Conservation (phyloP, 2,797 vertebrate species). For the Borostomias antarcticus region DNA sequence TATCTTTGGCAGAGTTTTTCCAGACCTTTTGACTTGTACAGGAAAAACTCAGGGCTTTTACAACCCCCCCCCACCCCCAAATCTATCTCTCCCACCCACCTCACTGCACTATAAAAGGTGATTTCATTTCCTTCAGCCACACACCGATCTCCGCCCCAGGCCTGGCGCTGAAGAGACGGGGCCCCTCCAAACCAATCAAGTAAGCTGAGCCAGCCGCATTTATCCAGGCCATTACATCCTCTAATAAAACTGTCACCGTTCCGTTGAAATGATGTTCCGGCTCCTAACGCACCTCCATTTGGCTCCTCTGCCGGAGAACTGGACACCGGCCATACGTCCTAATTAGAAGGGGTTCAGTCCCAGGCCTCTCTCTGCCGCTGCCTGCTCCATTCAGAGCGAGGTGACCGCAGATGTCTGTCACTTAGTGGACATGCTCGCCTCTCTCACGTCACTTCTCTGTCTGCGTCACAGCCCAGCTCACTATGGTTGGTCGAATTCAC, state of each 20-base stretch:
- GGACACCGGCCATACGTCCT: constrained; percentile 39
- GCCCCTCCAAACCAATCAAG: constrained; percentile 2
- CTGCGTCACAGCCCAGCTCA: too few relatives aligned
- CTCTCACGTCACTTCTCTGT: too few relatives aligned
- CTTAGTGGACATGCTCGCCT: too few relatives aligned
- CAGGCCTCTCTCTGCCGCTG: constrained; percentile 1
- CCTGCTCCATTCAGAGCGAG: background rate
- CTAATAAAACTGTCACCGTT: constrained; percentile 49
- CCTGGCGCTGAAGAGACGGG: background rate
- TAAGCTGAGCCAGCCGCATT: constrained; percentile 25
- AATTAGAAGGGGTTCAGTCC: constrained; percentile 44
- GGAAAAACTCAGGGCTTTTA: too few relatives aligned
- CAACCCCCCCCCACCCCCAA: background rate
- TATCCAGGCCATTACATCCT: constrained; percentile 38
- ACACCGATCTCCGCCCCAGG: background rate
- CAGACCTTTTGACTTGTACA: background rate
- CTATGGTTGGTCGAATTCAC: too few relatives aligned
- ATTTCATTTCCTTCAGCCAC: background rate
- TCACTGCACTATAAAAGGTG: background rate
- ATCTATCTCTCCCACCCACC: background rate
- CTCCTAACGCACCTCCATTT: constrained; percentile 33
- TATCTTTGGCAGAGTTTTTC: too few relatives aligned
- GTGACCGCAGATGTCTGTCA: constrained; percentile 28
- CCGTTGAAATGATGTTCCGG: constrained; percentile 43
- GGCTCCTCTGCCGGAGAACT: constrained; percentile 27